Evolutionary conservation across 2,888 invertebrate species (phyloP), one percentile per base, ranked within the genome.

Genomic region (Sesia bembeciformis): DNA sequence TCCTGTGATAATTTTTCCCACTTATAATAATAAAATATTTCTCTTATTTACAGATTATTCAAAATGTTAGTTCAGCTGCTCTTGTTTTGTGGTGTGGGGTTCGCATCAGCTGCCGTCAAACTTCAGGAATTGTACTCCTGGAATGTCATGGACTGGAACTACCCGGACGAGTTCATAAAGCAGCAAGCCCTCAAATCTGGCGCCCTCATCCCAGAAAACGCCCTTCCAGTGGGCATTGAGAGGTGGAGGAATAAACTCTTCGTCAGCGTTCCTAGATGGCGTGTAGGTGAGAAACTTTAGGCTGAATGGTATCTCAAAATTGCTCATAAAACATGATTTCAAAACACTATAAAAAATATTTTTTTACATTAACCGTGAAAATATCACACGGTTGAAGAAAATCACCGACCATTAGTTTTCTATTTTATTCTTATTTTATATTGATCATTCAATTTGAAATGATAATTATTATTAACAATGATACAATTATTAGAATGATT

Each of bases 221-320:
- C 92, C 53, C 83, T 96, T 1, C 96, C 96, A 0, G 95, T 96
- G 1, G 96, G 96, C 38, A 92, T 96, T 40, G 96, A 96, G 76
- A 87, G 95, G 57, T 95, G 94, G 93, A 91, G 90, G 59, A 93
- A 95, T 71, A 95, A 95, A 64, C 87, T 96, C n/a, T 96, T 96
- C 74, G 92, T 96, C 39, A 93, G 93, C 5, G 93, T 96, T 3
- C 96, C 96, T 0, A 91, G 96, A 66, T 96, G 96, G 96, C 90
- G 90, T 61, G 84, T 92, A 77, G 95, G 95, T 95, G 72, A 88
- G 90, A 23, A 23, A 23, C 2, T 23, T 23, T 23, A 23, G 23
- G 23, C 23, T 23, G 23, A 23, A 23, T 23, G 23, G 2, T 23
- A 23, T 23, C 2, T 1, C 23, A 2, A 23, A 23, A 23, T 23